These are phyloP conservation scores for Hydractinia echinata DNA, from an alignment of 30 jellyfish, hydroid and myxozoan genomes.

Conservation along the genomic window DNA sequence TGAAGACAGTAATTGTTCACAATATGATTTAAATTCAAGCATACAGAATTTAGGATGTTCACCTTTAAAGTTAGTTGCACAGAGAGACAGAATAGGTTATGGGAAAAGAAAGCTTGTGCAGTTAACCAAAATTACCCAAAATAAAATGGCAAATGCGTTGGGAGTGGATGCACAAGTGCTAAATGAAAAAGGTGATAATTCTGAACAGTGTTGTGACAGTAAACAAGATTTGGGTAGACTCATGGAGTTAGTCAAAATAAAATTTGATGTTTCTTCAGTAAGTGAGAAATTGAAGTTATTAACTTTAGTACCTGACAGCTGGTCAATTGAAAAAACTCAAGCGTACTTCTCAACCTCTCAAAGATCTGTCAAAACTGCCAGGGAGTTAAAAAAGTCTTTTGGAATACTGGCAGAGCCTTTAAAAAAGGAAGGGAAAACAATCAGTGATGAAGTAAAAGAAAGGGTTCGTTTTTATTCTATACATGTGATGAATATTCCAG, in stretches of 20 bases:
- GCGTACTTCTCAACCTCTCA: too few species aligned
- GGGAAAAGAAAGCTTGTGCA: conserved; percentile 29
- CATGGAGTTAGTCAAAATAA: background rate
- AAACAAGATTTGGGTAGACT: conserved; percentile 6
- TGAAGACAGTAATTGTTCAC: too few species aligned
- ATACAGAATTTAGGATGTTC: conserved; percentile 26
- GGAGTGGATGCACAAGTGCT: background rate
- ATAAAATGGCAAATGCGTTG: background rate
- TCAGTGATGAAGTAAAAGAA: too few species aligned
- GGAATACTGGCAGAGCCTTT: too few species aligned
- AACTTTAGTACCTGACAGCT: conserved; percentile 3
- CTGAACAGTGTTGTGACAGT: background rate
- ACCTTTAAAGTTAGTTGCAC: conserved; percentile 24
- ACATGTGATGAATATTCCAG: too few species aligned
- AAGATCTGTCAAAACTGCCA: too few species aligned
- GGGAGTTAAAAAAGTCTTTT: too few species aligned
- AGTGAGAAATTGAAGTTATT: background rate
- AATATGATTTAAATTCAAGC: conserved; percentile 14
- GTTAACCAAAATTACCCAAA: background rate
- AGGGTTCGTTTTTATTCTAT: too few species aligned
- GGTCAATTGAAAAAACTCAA: too few species aligned
- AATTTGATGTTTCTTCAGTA: background rate
- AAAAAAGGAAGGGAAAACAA: too few species aligned
- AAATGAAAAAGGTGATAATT: too few species aligned
- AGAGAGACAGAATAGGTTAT: conserved; percentile 28